Evolutionary conservation across 2,113 vertebrate genomes (phyloP), one percentile per base, ranked within the genome.

Genomic region (Pterophyllum scalare): DNA sequence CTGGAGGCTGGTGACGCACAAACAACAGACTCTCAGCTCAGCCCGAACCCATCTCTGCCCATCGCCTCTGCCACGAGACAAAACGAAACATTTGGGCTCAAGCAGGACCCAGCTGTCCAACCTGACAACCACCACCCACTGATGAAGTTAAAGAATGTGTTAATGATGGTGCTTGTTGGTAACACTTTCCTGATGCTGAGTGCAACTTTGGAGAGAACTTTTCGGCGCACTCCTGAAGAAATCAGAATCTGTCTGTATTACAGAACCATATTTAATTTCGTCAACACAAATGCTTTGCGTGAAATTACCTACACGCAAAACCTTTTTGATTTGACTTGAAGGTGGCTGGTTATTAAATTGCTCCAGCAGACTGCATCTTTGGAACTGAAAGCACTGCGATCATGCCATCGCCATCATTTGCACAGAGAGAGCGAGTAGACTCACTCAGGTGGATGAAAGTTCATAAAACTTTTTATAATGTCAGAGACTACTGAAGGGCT

Each of bases 351-450:
- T 56, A 70, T 57, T 59, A 38, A 65, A 83, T 28, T 79, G 10
- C 59, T 65, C 2, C 61, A 70, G 57, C 59, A n/a, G 24, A 77
- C 11, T 61, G 33, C 11, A 59, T 81, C 31, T 82, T 59, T 77
- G 28, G 85, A 85, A 91, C 82, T 7, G 24, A 85, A 86, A 90
- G 67, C 82, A 89, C 88, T 92, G 87, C 59, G 85, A 91, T 60
- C 31, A 31, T 33, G 26, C 2, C 52, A 24, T 82, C 72, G n/a
- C 80, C 72, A 60, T 83, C 8, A 11, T 87, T 74, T 80, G 58
- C 80, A 85, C 60, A 82, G 43, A 75, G 2, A 61, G 82, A 80
- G 2, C 22, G 82, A 40, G 24, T 6, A 75, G 10, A 76, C 56
- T 85, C 33, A 82, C 59, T 35, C 40, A 59, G 58, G 33, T 77